phyloP scores from a whole-genome alignment of 92 coral and sea anemone genomes.

The Ricordea florida region DNA sequence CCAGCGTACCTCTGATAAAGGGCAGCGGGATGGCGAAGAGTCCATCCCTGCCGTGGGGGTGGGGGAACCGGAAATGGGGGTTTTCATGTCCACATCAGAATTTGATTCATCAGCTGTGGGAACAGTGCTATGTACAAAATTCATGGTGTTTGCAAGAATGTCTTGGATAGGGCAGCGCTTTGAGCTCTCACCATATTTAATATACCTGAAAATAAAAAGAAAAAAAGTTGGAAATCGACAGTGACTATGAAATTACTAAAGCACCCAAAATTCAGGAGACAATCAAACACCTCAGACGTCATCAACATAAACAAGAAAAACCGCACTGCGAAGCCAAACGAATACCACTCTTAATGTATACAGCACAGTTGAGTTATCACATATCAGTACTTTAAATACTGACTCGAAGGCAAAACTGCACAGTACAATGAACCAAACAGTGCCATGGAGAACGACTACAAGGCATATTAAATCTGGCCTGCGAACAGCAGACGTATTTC shows the following conservation, averaged over 20 bases:
- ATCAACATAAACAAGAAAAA: too few species aligned
- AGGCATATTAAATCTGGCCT: too few species aligned
- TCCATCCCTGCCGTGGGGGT: slow-evolving; percentile 16
- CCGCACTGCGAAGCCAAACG: too few species aligned
- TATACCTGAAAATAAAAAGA: slow-evolving; percentile 41
- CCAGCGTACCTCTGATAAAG: slow-evolving; percentile 54
- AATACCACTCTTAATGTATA: not conserved
- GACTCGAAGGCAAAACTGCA: too few species aligned
- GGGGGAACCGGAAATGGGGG: slow-evolving; percentile 68
- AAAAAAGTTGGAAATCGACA: too few species aligned
- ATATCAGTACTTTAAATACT: too few species aligned
- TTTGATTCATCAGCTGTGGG: slow-evolving; percentile 48
- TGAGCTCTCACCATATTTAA: slow-evolving; percentile 64
- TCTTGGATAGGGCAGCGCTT: slow-evolving; percentile 67
- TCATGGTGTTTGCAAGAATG: slow-evolving; percentile 65
- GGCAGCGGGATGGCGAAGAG: slow-evolving; percentile 34
- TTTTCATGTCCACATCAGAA: slow-evolving; percentile 59
- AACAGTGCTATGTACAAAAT: slow-evolving; percentile 61
- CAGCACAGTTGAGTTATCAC: not conserved
- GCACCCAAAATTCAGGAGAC: too few species aligned
- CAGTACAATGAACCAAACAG: too few species aligned
- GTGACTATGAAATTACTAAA: too few species aligned
- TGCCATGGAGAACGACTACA: too few species aligned
- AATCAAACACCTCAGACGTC: too few species aligned
- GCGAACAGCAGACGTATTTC: too few species aligned